phyloP scores from a whole-genome alignment of 2,797 vertebrate genomes.

The Petrocephalus schoutedeni region DNA sequence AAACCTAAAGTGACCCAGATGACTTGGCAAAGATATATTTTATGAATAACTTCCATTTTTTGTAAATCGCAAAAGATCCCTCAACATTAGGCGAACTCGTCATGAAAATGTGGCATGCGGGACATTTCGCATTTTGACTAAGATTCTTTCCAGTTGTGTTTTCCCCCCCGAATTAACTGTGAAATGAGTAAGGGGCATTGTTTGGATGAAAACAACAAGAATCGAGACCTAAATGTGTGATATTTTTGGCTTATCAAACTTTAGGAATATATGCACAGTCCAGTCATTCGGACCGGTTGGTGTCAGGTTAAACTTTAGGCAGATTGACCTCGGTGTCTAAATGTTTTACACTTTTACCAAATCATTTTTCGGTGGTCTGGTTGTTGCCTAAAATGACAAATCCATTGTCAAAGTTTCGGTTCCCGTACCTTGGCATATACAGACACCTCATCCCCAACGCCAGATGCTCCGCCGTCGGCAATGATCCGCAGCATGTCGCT shows the following conservation, averaged over 20 bases:
- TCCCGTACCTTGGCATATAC: slow-evolving; percentile 37
- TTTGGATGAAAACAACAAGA: neutral
- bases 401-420: neutral
- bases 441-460: slow-evolving; percentile 37
- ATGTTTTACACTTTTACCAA: neutral
- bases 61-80: neutral
- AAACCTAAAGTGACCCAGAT: neutral
- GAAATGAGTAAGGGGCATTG: neutral
- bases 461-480: slow-evolving; percentile 33
- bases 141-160: neutral
- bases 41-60: neutral
- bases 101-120: neutral
- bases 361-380: neutral
- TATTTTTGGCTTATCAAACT: neutral
- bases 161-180: neutral
- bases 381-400: neutral
- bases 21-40: neutral
- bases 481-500: slow-evolving; percentile 46
- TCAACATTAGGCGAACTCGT: neutral
- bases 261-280: neutral
- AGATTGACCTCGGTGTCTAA: neutral
- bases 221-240: neutral
- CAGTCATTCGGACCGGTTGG: neutral
- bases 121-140: neutral
- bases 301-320: neutral